Conservation (phyloP, 2,797 vertebrate genomes). For the Protosalanx chinensis region DNA sequence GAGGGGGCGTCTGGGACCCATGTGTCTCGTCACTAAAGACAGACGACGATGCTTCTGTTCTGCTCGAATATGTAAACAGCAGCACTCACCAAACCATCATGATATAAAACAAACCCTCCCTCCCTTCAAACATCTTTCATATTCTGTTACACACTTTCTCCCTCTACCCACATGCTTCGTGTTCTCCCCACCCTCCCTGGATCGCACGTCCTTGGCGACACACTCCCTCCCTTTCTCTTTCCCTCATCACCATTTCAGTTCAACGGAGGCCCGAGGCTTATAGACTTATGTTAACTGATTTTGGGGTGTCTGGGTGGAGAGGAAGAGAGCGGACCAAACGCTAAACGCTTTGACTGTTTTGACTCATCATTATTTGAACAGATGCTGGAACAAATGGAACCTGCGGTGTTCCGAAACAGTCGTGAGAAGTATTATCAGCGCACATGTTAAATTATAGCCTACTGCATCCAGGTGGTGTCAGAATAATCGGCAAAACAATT, state of each 20-base stretch:
- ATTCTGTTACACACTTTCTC: neutral
- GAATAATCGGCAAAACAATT: too few relatives aligned
- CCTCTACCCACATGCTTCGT: constrained; percentile 15
- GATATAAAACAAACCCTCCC: constrained; percentile 13
- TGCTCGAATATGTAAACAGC: constrained; percentile 29
- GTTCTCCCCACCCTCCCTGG: neutral
- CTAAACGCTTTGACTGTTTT: too few relatives aligned
- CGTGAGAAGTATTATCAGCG: too few relatives aligned
- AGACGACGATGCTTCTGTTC: constrained; percentile 19
- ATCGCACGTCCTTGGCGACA: neutral
- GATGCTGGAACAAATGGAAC: neutral
- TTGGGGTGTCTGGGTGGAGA: constrained; percentile 20
- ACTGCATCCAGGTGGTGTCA: too few relatives aligned
- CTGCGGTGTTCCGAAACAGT: too few relatives aligned
- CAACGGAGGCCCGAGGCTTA: constrained; percentile 36
- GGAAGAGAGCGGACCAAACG: constrained; percentile 7
- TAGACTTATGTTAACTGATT: constrained; percentile 24
- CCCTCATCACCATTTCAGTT: constrained; percentile 45
- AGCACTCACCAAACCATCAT: constrained; percentile 29
- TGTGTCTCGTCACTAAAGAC: constrained; percentile 14
- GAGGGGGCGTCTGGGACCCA: neutral
- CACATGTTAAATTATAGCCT: too few relatives aligned
- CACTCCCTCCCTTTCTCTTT: constrained; percentile 40
- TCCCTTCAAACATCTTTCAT: neutral
- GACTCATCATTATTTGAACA: neutral